These are phyloP conservation scores for Ochropleura plecta DNA, from an alignment of 2,888 invertebrate species.

Conservation along the genomic window DNA sequence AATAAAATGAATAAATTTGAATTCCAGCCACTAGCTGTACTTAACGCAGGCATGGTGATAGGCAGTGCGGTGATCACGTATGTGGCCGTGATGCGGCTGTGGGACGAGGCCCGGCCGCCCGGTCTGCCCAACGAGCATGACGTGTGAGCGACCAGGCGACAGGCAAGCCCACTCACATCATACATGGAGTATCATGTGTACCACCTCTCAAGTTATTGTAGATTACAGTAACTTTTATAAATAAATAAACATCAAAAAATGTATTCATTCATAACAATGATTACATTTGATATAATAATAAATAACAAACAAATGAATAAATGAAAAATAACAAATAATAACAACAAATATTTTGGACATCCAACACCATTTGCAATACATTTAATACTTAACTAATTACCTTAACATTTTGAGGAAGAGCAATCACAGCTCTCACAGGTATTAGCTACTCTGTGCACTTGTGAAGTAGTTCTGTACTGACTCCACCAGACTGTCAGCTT, in stretches of 20 bases:
- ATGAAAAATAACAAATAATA: conserved; percentile 14
- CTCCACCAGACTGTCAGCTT: conserved; percentile 79
- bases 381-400: conserved; percentile 15
- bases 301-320: neutral
- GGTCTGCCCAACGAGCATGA: conserved; percentile 52
- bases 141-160: conserved; percentile 33
- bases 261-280: conserved; percentile 52
- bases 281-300: conserved; percentile 47
- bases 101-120: conserved; percentile 67
- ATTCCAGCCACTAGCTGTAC: conserved; percentile 72
- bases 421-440: conserved; percentile 10
- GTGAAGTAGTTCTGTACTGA: conserved; percentile 78
- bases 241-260: conserved; percentile 26
- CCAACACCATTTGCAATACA: conserved; percentile 62
- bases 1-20: neutral
- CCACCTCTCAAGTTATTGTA: too few species aligned
- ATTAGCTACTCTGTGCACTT: conserved; percentile 65
- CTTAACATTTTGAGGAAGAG: conserved; percentile 1
- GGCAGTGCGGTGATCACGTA: conserved; percentile 73
- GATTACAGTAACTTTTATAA: conserved; percentile 28
- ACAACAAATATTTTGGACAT: conserved; percentile 52
- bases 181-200: neutral
- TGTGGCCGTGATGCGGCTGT: conserved; percentile 70
- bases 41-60: conserved; percentile 68
- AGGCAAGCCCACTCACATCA: neutral